These are phyloP conservation scores for Zophobas morio DNA, from an alignment of 1,140 invertebrate species.

Conservation along the genomic window DNA sequence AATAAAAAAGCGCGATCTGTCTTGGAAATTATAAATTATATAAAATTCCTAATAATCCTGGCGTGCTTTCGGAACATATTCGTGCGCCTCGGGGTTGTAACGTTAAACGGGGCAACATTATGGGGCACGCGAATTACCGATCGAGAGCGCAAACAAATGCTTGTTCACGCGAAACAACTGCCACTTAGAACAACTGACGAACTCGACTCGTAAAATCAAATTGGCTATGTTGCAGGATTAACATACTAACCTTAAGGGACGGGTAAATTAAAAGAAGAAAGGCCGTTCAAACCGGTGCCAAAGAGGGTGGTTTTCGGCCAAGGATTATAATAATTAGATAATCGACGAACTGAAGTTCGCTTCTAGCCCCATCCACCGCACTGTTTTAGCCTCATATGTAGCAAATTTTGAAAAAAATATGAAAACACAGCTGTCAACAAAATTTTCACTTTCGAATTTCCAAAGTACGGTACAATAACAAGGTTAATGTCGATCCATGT, in stretches of 20 bases:
- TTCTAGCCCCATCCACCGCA: too few relatives aligned
- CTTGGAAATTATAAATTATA: slow-evolving; percentile 65
- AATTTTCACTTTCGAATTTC: too few relatives aligned
- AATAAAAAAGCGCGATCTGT: slow-evolving; percentile 57
- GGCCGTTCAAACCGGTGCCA: too few relatives aligned
- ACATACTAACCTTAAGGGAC: slow-evolving; percentile 29
- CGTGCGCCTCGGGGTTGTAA: slow-evolving; percentile 65
- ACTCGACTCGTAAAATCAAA: slow-evolving; percentile 58
- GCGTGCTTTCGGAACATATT: slow-evolving; percentile 63
- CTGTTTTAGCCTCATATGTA: too few relatives aligned
- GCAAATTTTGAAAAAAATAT: too few relatives aligned
- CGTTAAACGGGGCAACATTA: slow-evolving; percentile 67
- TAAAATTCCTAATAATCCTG: slow-evolving; percentile 64
- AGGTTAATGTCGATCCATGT: too few relatives aligned
- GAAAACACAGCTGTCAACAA: too few relatives aligned
- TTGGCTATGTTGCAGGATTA: slow-evolving; percentile 29
- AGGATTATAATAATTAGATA: too few relatives aligned
- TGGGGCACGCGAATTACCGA: slow-evolving; percentile 67
- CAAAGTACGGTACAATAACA: too few relatives aligned
- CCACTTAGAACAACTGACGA: slow-evolving; percentile 66
- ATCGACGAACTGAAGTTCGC: too few relatives aligned
- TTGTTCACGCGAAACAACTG: slow-evolving; percentile 68
- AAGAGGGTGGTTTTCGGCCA: too few relatives aligned
- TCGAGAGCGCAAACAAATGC: slow-evolving; percentile 68
- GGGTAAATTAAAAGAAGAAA: too few relatives aligned